Conservation (phyloP, 2,888 invertebrate genomes). For the Chesias legatella region DNA sequence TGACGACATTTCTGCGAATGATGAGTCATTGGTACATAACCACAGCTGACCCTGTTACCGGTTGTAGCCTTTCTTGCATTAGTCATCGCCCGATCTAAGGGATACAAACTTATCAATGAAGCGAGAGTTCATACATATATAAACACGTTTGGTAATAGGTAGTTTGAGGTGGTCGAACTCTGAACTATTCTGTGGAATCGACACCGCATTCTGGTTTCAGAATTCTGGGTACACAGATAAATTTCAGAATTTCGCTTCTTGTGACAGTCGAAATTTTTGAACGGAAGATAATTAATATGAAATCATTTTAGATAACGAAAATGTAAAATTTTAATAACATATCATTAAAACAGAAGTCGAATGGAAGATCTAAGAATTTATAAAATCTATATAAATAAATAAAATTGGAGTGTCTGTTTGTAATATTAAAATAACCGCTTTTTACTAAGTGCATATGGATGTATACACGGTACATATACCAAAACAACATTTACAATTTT, state of each 20-base stretch:
- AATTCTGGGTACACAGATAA: conserved; percentile 7
- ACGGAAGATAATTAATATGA: no score
- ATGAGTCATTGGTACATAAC: conserved; percentile 57
- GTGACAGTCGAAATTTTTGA: no score
- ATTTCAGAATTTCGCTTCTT: background rate
- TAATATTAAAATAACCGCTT: no score
- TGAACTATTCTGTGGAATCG: background rate
- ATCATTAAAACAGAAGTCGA: no score
- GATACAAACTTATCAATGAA: conserved; percentile 58
- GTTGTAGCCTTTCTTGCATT: conserved; percentile 62
- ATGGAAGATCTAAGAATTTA: conserved; percentile 5
- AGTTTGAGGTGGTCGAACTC: conserved; percentile 6
- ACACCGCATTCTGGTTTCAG: background rate
- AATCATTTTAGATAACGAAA: no score
- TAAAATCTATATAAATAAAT: no score
- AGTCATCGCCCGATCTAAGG: conserved; percentile 58
- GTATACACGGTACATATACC: no score
- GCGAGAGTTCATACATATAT: conserved; percentile 37
- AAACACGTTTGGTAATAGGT: conserved; percentile 25
- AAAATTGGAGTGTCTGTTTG: no score
- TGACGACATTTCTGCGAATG: conserved; percentile 63
- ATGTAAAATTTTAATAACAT: no score
- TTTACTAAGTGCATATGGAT: no score
- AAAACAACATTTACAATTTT: no score
- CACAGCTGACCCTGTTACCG: conserved; percentile 51